Base-by-base conservation (phyloP, 1,140 invertebrate genomes). In the Leptoteleia sp. region DNA sequence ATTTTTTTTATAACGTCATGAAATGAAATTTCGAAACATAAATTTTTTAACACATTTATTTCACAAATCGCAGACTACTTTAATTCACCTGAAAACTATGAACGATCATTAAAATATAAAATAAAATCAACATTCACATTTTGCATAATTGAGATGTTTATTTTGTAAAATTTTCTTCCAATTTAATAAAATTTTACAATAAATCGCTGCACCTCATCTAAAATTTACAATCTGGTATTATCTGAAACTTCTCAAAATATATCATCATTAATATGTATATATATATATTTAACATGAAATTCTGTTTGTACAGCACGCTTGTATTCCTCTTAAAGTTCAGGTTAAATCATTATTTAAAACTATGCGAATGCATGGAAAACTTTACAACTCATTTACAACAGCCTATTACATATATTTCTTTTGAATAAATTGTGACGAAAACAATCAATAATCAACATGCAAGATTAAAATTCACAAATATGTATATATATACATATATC, bases 141-240 rank as follows among this genome's bases (percentile, higher is more conserved):
- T 15, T 35, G 31, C 25, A 29, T 57, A 64, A 61, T 64, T 73
- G 35, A 73, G 42, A 43, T 37, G 13, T 75, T 75, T 67, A 75
- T 75, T 73, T 42, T 59, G 59, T 59, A 65, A 75, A 75, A 75
- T 59, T 65, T 33, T 75, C 12, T 11, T 37, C n/a, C 52, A 65
- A 50, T 65, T 65, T 65, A 75, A 75, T 61, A 75, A 75, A 75
- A 75, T 59, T 59, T 40, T 52, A 65, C 59, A 65, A 75, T 65
- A 43, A 75, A 43, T 54, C 22, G 61, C 62, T 54, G 45, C 31
- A 59, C n/a, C 22, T 67, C 1, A 12, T 54, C 17, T 55, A 64
- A 40, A 65, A 75, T 65, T 48, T 75, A 75, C 71, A 65, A 52
- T 75, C 7, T 43, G 7, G 43, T 11, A 15, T 27, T 35, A 50